Conservation (phyloP, 2,888 invertebrate genomes). For the Metopia argyrocephala region DNA sequence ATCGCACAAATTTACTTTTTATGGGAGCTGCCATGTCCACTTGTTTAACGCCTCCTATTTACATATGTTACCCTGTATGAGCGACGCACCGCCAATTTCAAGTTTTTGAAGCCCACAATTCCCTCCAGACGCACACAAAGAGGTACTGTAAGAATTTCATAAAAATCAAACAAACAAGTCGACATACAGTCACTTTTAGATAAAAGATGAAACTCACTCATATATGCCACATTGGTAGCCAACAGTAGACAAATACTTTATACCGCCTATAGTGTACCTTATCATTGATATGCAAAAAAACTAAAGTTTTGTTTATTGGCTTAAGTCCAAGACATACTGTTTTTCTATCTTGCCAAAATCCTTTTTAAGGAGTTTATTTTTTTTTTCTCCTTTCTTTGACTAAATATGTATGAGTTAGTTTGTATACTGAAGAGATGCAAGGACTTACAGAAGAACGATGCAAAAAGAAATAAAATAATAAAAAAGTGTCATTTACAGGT, state of each 20-base stretch:
- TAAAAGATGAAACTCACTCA: too few relatives aligned
- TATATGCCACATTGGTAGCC: too few relatives aligned
- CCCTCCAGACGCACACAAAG: too few relatives aligned
- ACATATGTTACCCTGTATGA: too few relatives aligned
- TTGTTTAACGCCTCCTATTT: too few relatives aligned
- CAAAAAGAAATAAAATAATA: not conserved
- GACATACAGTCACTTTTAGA: too few relatives aligned
- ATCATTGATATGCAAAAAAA: conserved; percentile 29
- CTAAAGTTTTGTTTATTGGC: conserved; percentile 55
- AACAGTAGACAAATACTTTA: not conserved
- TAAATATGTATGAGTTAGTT: conserved; percentile 38
- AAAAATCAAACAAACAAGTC: too few relatives aligned
- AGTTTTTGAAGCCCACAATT: too few relatives aligned
- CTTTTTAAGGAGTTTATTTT: conserved; percentile 4
- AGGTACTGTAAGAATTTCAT: too few relatives aligned
- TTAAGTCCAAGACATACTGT: conserved; percentile 52
- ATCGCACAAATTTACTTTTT: too few relatives aligned
- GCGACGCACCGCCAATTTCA: too few relatives aligned
- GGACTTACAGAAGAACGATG: not conserved
- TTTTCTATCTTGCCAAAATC: conserved; percentile 29
- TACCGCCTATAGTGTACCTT: not conserved
- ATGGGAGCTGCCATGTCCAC: too few relatives aligned
- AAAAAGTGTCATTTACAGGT: conserved; percentile 53
- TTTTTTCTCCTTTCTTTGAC: conserved; percentile 6
- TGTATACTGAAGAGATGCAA: not conserved